Evolutionary conservation across 2,113 vertebrate genomes (phyloP), one percentile per base, ranked within the genome.

Genomic region (Entelurus aequoreus): DNA sequence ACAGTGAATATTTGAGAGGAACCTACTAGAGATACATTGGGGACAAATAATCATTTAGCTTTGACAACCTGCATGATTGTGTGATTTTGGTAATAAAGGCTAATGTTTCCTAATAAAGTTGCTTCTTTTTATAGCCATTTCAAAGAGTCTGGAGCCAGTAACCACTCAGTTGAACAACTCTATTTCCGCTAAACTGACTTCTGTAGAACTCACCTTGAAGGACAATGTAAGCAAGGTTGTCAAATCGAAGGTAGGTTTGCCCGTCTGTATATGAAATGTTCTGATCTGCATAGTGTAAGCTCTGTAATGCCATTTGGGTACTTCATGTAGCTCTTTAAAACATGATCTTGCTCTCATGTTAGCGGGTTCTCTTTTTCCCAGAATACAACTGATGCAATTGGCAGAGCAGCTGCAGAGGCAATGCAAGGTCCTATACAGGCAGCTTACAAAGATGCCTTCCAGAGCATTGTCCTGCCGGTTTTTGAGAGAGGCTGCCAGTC

Each of bases 401-500:
- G 94, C 52, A 93, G 94, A 68, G 93, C 95, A 0, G 93, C 94
- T 0, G 93, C 94, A 0, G 97, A 99, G 48, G 93, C 93, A 0
- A 90, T 99, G 86, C 95, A 98, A 84, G 94, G 93, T 1, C 92
- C 94, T 0, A 98, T 99, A 77, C 95, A 98, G 79, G 84, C 92
- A 0, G 93, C 95, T 5, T 98, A 95, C 79, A 93, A 94, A 75
- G 96, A 99, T 54, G 90, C 94, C 0, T 99, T 99, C 79, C 94
- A 98, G 88, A 93, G 92, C 4, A 83, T 94, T 0, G 92, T 98
- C 60, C 86, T 98, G 73, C 97, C 96, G 0, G 92, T 96, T 11
- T 99, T 99, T 0, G 95, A 99, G 84, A 93, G 94, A 87, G 94
- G 94, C 82, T 99, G 96, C 78, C 97, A 98, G 88, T 93, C 96